A percentile compares a stretch with the other conserved stretches of the same genome.
Conservation (phyloP, 2,888 invertebrate genomes). For the Emmelina monodactyla region DNA sequence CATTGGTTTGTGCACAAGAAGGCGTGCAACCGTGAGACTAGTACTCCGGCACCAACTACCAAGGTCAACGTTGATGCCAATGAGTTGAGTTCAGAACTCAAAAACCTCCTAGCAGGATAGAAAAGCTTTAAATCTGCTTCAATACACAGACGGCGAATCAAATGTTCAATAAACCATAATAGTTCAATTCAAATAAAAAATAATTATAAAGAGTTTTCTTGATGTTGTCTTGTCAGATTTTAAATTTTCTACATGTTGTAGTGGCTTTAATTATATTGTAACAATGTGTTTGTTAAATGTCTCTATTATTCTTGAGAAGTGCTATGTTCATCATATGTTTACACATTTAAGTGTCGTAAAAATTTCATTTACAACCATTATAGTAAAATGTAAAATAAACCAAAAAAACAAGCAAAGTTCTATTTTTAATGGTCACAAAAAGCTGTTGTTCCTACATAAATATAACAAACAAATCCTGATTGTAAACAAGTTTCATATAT, state of each 20-base stretch:
- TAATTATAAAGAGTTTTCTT: neutral
- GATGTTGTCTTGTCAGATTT: neutral
- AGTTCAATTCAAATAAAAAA: slow-evolving; percentile 3
- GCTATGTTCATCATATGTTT: no score
- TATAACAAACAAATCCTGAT: neutral
- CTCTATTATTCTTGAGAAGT: no score
- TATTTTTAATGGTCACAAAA: no score
- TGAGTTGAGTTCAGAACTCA: slow-evolving; percentile 57
- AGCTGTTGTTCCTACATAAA: neutral
- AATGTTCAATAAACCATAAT: no score
- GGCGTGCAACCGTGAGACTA: slow-evolving; percentile 74
- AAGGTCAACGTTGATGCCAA: slow-evolving; percentile 44
- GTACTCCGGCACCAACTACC: slow-evolving; percentile 30
- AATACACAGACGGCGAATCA: no score
- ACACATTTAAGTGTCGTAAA: no score
- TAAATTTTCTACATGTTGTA: neutral
- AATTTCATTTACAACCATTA: no score
- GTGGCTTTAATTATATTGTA: neutral
- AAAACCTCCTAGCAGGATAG: slow-evolving; percentile 56
- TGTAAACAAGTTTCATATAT: neutral
- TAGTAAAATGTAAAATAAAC: no score
- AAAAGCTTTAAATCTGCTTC: no score
- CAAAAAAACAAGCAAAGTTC: no score
- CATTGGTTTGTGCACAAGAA: slow-evolving; percentile 94
- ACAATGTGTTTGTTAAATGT: slow-evolving; percentile 1